Base-by-base conservation (phyloP, 2,113 vertebrate species). In the Misgurnus mizolepis region DNA sequence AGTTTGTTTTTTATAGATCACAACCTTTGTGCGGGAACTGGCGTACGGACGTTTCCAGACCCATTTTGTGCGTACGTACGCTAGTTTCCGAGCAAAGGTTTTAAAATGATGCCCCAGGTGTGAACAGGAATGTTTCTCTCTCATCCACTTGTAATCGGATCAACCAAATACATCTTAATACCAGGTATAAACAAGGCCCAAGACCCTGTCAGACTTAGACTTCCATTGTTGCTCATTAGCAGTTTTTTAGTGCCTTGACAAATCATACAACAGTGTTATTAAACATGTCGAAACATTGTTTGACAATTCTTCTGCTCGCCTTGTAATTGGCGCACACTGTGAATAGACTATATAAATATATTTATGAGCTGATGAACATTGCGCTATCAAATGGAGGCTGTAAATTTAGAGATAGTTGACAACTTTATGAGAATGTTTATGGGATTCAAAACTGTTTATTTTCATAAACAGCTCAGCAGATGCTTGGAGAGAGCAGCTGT, bases 401-500 rank as follows among this genome's bases (percentile, higher is more conserved):
- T 75, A 65, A 65, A 71, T 66, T 80, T 45, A 22, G 65, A 81
- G 66, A 62, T 76, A 40, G 64, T 58, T 74, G 79, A 75, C 67
- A 49, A 75, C 61, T 74, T 80, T 80, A 80, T 80, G 61, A 49
- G 71, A 71, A 67, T 40, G 43, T 76, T 81, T 76, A 69, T 56
- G 61, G 27, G 79, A 56, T 64, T 61, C n/a, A 5, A 10, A 40
- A 2, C 1, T 72, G 76, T 87, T 88, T 83, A 83, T 88, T 86
- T 80, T 81, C 80, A 85, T 82, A 78, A 71, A 49, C 84, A 79
- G 86, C 82, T 82, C 66, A 70, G 62, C 72, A 81, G 83, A 84
- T 82, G 66, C 71, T 69, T 1, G 34, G 55, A 2, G 55, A 60
- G 62, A 83, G 82, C 84, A 86, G 85, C 89, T 87, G 87, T 50